A percentile compares a stretch with the other conserved stretches of the same genome.
Evolutionary conservation across 1,140 invertebrate genomes (phyloP).

Genomic region (Uloborus diversus): DNA sequence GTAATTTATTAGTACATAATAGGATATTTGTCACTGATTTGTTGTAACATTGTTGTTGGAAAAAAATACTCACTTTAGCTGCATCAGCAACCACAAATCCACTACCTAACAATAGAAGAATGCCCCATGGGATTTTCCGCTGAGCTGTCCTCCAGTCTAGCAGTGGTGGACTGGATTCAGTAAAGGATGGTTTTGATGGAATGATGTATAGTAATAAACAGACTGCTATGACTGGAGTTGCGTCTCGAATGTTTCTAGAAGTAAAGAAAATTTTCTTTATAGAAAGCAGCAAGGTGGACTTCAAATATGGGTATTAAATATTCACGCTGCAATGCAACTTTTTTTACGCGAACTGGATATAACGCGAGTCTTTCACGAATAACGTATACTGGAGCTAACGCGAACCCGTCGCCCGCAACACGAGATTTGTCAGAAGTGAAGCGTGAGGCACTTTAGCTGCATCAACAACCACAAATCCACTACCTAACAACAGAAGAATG

Average conservation of each 20-base stretch:
- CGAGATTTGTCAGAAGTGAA: too few relatives aligned
- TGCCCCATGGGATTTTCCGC: slow-evolving; percentile 68
- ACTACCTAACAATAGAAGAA: slow-evolving; percentile 73
- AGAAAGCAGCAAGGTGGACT: too few relatives aligned
- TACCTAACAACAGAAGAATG: slow-evolving; percentile 71
- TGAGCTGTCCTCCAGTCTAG: slow-evolving; percentile 65
- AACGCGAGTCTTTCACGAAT: too few relatives aligned
- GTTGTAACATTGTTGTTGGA: too few relatives aligned
- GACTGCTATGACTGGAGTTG: slow-evolving; percentile 83
- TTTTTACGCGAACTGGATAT: too few relatives aligned
- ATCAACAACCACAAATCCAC: slow-evolving; percentile 87
- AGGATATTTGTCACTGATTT: too few relatives aligned
- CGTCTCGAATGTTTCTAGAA: slow-evolving; percentile 73
- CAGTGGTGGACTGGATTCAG: slow-evolving; percentile 56
- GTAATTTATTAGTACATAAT: too few relatives aligned
- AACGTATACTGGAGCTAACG: too few relatives aligned
- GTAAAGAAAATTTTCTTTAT: too few relatives aligned
- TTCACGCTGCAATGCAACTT: too few relatives aligned
- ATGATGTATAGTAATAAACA: slow-evolving; percentile 82
- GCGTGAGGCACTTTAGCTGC: slow-evolving; percentile 80
- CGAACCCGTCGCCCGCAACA: too few relatives aligned
- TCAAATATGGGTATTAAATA: too few relatives aligned
- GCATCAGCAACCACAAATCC: slow-evolving; percentile 89
- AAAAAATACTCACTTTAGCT: slow-evolving; percentile 75
- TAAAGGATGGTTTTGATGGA: slow-evolving; percentile 73